phyloP scores from a whole-genome alignment of 2,113 vertebrate genomes.

The Percopsis transmontana region DNA sequence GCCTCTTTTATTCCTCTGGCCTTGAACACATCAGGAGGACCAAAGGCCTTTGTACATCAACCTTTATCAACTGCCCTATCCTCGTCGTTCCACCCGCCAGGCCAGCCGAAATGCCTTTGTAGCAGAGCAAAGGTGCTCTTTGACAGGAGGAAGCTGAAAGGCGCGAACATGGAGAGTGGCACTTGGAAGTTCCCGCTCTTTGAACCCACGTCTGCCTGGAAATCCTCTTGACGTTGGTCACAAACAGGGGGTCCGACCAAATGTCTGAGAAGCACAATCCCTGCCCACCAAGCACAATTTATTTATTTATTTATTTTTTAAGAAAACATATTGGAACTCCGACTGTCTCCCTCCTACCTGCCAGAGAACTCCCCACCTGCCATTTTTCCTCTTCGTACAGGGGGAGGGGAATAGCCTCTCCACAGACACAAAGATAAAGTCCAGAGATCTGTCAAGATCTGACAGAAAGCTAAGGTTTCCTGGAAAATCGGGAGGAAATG shows the following conservation, averaged over 20 bases:
- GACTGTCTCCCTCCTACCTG: neutral
- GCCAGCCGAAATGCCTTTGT: conserved; percentile 84
- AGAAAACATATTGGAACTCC: neutral
- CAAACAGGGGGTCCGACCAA: conserved; percentile 60
- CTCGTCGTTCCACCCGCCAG: conserved; percentile 67
- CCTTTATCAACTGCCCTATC: conserved; percentile 82
- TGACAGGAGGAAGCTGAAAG: conserved; percentile 92
- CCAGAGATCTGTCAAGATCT: neutral
- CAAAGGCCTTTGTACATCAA: conserved; percentile 85
- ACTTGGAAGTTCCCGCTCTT: conserved; percentile 88
- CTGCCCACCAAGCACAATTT: conserved; percentile 21
- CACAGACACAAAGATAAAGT: neutral
- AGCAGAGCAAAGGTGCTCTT: conserved; percentile 85
- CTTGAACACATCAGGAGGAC: conserved; percentile 72
- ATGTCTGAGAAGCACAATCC: neutral
- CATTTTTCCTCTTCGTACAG: too few species aligned
- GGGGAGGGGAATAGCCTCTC: too few species aligned
- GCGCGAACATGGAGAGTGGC: conserved; percentile 83
- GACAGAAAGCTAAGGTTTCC: neutral
- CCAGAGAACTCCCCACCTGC: too few species aligned
- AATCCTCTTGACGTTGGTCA: conserved; percentile 71
- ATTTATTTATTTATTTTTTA: too few species aligned
- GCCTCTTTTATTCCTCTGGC: conserved; percentile 31
- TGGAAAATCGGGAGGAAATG: neutral
- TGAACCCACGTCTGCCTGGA: conserved; percentile 85